Evolutionary conservation across 2,797 vertebrate species (phyloP).

Genomic region (Austrolebias charrua): DNA sequence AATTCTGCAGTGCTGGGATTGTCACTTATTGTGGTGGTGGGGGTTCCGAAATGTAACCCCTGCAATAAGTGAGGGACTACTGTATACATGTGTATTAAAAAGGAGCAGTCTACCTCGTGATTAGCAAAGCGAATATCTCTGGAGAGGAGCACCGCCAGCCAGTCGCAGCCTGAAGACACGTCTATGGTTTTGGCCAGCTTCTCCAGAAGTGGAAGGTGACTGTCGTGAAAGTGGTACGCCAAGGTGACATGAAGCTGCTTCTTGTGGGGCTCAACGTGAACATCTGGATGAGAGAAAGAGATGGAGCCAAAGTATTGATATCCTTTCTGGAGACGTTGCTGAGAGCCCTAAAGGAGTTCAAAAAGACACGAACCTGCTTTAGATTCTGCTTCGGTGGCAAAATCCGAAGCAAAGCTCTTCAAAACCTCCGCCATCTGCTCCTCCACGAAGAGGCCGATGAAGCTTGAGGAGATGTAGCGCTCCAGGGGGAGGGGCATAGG

Average conservation of each 20-base stretch:
- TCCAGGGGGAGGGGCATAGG: constrained; percentile 89
- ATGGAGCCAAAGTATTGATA: background rate
- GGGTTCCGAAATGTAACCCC: no score
- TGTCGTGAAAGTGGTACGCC: constrained; percentile 96
- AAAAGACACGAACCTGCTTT: constrained; percentile 84
- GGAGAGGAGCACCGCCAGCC: constrained; percentile 93
- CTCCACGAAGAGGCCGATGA: constrained; percentile 98
- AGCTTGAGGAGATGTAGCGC: constrained; percentile 94
- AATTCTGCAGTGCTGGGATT: no score
- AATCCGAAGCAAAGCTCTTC: constrained; percentile 94
- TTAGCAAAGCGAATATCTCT: constrained; percentile 96
- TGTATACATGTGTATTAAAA: background rate
- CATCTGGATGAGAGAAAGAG: constrained; percentile 77
- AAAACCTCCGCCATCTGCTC: constrained; percentile 93
- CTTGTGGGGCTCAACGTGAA: constrained; percentile 93
- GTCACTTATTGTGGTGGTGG: no score
- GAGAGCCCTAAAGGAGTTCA: no score
- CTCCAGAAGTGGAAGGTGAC: constrained; percentile 88
- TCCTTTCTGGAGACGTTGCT: no score
- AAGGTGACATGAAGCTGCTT: constrained; percentile 97
- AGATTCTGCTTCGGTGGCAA: constrained; percentile 87
- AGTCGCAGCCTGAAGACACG: constrained; percentile 88
- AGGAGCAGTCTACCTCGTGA: constrained; percentile 84
- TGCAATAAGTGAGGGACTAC: no score
- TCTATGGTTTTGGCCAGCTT: constrained; percentile 92